Evolutionary conservation across 2,797 vertebrate species (phyloP), one percentile per base, ranked within the genome.

Genomic region (Xerus rutilus): DNA sequence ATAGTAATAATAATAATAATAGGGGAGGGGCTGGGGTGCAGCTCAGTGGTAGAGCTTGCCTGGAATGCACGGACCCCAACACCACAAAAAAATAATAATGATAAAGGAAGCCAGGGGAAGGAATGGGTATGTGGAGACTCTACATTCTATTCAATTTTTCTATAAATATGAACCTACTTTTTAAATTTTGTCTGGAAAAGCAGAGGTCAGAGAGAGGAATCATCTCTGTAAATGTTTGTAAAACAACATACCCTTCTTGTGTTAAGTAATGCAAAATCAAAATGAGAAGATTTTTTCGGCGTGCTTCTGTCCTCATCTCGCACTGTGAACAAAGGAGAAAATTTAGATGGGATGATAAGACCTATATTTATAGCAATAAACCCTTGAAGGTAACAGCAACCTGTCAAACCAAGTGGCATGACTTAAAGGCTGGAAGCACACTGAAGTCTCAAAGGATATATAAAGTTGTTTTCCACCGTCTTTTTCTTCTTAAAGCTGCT

Each of bases 241-340:
- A 35, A 2, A 43, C 81, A 91, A 98, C 99, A 96, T 98, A 99
- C 99, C 99, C 99, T 97, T 99, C 99, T 17, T 99, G 98, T 54
- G 99, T 98, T 98, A 99, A 99, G 97, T 99, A 99, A 97, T 99
- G 99, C 97, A 99, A 98, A 97, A 99, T 99, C 94, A 99, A 98
- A 97, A 99, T 98, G 43, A 99, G 99, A 69, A 99, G 98, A 96
- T 99, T 99, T 98, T 99, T 99, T 95, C 98, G 98, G 91, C 99
- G 99, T 74, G 98, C 99, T 98, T 99, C 99, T 77, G 98, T 99
- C 98, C 98, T 98, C 97, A 99, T 97, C 95, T 99, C 99, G 69
- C 99, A 99, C 99, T 99, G 98, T 96, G 97, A 97, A 97, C 95
- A 92, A 98, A 98, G 97, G 97, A 67, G 94, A 94, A 83, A 97